Evolutionary conservation across 2,888 invertebrate genomes (phyloP), one percentile per base, ranked within the genome.

Genomic region (Melitaea athalia): DNA sequence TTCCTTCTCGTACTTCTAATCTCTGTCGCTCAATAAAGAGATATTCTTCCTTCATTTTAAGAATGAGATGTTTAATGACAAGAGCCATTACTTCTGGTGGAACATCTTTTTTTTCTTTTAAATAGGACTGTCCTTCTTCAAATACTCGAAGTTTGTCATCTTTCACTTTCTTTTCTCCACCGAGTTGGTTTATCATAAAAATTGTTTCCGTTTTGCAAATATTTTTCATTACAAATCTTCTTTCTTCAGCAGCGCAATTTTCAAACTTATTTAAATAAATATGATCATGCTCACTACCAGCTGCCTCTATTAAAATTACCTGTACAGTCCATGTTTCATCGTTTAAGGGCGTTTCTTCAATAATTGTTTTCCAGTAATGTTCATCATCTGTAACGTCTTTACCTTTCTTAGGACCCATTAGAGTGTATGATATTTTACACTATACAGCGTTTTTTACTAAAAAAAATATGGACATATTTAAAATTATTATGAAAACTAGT

Each of bases 101-200:
- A 65, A 93, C 86, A 65, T 88, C 86, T 74, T 82, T 85, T 63
- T 89, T 91, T 6, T 91, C 88, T 78, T 86, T 89, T 5, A 92
- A 79, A 72, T 77, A 91, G 2, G 80, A 73, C 71, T 90, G 87
- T 15, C 85, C 91, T 79, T 89, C 92, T 79, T 91, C 91, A 72
- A 92, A 92, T 49, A 92, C 86, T 64, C 86, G 77, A 31, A 88
- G 77, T 77, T 79, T 87, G 14, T 87, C 86, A 75, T 91, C 89
- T 79, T 87, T 91, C 0, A 85, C 78, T 75, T 90, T 91, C 75
- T 90, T 91, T 62, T 91, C 91, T 12, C 82, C 85, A 6, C 92
- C 92, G 7, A 92, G 81, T 77, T 92, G 92, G 74, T 91, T 92
- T 5, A 92, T 81, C 92, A 92, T 92, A 72, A 92, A 92, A 64